phyloP scores from a whole-genome alignment of 2,888 invertebrate genomes.

The Polydesmus complanatus region DNA sequence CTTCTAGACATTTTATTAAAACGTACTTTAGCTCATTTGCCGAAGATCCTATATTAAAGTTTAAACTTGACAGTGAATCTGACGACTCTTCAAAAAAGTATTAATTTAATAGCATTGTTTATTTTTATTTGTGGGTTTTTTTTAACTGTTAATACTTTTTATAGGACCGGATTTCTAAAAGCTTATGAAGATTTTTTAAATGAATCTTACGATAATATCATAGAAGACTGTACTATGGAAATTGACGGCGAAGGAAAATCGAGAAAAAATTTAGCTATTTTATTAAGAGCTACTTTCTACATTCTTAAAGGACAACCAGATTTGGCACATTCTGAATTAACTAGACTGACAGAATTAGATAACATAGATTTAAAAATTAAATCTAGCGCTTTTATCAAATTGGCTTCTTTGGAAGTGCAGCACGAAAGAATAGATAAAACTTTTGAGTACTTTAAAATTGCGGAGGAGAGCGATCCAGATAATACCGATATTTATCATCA shows the following conservation, averaged over 20 bases:
- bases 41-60: conserved; percentile 58
- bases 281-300: conserved; percentile 73
- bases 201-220: conserved; percentile 28
- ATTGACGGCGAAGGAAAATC: conserved; percentile 24
- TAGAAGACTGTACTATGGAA: conserved; percentile 29
- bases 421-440: conserved; percentile 55
- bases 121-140: too few relatives aligned
- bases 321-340: conserved; percentile 40
- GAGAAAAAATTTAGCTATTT: conserved; percentile 40
- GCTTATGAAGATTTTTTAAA: conserved; percentile 27
- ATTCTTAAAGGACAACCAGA: conserved; percentile 48
- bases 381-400: conserved; percentile 74
- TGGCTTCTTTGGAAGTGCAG: conserved; percentile 72
- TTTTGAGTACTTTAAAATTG: conserved; percentile 61
- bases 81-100: too few relatives aligned
- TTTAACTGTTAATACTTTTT: background rate
- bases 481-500: conserved; percentile 87
- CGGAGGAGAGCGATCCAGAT: conserved; percentile 58
- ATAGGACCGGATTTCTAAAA: conserved; percentile 26
- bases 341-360: conserved; percentile 46
- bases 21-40: conserved; percentile 78
- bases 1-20: conserved; percentile 71
- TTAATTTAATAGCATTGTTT: too few relatives aligned
- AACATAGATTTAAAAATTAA: conserved; percentile 36
- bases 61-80: conserved; percentile 5